Conservation (phyloP, 2,113 vertebrate species). For the Pseudolaguvia tuberculata region DNA sequence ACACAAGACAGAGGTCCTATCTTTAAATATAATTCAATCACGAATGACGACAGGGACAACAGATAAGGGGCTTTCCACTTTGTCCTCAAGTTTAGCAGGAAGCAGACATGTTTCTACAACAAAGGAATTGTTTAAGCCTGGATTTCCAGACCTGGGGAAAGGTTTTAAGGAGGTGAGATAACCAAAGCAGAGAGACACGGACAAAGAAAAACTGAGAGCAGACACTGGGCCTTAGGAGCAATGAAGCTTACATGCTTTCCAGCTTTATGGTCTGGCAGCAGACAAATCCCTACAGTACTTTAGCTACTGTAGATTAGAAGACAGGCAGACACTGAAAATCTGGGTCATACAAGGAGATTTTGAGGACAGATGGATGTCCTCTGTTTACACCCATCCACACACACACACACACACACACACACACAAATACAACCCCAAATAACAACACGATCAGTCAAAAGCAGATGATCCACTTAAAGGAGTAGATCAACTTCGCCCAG, state of each 20-base stretch:
- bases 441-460: background rate
- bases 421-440: conserved; percentile 18
- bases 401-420: conserved; percentile 20
- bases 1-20: conserved; percentile 30
- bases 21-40: conserved; percentile 40
- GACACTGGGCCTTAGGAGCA: conserved; percentile 31
- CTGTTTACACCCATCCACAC: conserved; percentile 16
- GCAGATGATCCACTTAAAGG: background rate
- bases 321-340: conserved; percentile 31
- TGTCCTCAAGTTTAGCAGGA: conserved; percentile 46
- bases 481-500: background rate
- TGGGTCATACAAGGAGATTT: conserved; percentile 39
- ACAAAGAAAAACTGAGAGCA: background rate
- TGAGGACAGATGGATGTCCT: conserved; percentile 19
- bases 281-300: conserved; percentile 30
- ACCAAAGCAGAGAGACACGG: background rate
- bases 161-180: conserved; percentile 29
- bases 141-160: conserved; percentile 38
- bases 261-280: conserved; percentile 39
- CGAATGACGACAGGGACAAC: conserved; percentile 35
- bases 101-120: conserved; percentile 49
- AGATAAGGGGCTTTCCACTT: conserved; percentile 29
- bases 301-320: conserved; percentile 11
- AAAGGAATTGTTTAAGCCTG: conserved; percentile 43
- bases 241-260: conserved; percentile 32